Base-by-base conservation (phyloP, 2,113 vertebrate genomes). In the Barnardius zonarius region DNA sequence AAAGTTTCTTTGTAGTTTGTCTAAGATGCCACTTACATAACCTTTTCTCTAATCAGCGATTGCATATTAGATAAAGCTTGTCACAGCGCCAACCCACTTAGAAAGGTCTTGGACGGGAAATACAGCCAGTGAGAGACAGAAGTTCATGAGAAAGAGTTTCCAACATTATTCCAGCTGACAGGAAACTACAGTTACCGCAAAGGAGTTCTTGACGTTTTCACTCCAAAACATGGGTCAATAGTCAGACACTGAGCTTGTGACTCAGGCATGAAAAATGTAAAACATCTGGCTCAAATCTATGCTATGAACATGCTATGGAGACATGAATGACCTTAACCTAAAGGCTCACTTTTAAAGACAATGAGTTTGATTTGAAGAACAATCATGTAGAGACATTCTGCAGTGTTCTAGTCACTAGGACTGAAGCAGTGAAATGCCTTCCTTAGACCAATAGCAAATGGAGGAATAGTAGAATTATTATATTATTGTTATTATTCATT, bases 101-200 rank as follows among this genome's bases (percentile, higher is more conserved):
- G 63, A 70, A 92, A 80, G 83, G 31, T 77, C 80, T 81, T 92
- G 82, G 83, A 83, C 25, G 62, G 83, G 92, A 97, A 96, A 93
- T 43, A 37, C 17, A 62, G 51, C 23, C 78, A 81, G 46, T 14
- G 28, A 87, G 73, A 80, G 63, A 92, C 49, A 94, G 43, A 86
- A 96, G 88, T 88, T 91, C 85, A 83, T 76, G 91, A 94, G 83
- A 96, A 97, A 88, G 76, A 43, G 11, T 76, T 94, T 93, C 91
- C 88, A 95, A 18, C 88, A 79, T 95, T 96, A 79, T 91, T 93
- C 81, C 74, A 94, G 66, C 94, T 93, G 57, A 95, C 96, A 85
- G 95, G 93, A 96, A 96, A 69, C 96, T 88, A 43, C 44, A 87
- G 70, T 93, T 92, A 84, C 86, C 4, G 0, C 93, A 93, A 92